These are phyloP conservation scores for Psittacula echo DNA, from an alignment of 2,797 vertebrate genomes.

Conservation along the genomic window DNA sequence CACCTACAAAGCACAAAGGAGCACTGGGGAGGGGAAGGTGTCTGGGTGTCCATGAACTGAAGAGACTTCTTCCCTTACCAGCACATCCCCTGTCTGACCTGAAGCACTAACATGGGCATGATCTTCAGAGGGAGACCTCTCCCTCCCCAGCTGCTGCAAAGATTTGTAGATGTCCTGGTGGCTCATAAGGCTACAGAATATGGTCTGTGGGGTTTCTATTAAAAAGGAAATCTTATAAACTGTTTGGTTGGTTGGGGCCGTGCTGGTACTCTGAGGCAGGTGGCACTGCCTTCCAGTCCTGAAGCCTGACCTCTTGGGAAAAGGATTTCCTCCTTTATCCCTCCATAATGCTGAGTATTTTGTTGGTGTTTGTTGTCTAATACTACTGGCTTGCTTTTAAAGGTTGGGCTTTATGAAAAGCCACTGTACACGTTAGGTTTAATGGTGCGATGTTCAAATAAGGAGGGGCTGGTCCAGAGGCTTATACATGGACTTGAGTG, in stretches of 20 bases:
- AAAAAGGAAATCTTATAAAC: neutral
- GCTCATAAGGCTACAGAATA: neutral
- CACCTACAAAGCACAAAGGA: neutral
- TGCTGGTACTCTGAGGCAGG: neutral
- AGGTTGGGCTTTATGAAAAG: slow-evolving; percentile 51
- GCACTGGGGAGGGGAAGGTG: neutral
- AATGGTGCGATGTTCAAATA: neutral
- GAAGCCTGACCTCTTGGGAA: neutral
- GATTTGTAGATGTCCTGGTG: neutral
- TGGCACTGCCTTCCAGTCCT: neutral
- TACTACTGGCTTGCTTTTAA: neutral
- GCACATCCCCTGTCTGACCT: neutral
- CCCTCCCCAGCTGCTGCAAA: neutral
- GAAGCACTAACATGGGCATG: neutral
- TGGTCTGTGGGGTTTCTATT: neutral
- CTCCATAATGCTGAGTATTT: rapidly evolving
- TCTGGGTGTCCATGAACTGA: rapidly evolving
- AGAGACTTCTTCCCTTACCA: neutral
- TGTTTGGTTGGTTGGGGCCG: neutral
- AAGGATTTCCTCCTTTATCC: slow-evolving; percentile 10
- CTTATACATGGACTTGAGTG: neutral
- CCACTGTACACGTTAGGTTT: neutral
- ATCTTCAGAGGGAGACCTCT: neutral
- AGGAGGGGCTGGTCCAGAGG: neutral
- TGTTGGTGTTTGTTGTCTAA: slow-evolving; percentile 28